A percentile compares a stretch with the other conserved stretches of the same genome.
Evolutionary conservation across 2,797 vertebrate species (phyloP).

Genomic region (Onychomys torridus): DNA sequence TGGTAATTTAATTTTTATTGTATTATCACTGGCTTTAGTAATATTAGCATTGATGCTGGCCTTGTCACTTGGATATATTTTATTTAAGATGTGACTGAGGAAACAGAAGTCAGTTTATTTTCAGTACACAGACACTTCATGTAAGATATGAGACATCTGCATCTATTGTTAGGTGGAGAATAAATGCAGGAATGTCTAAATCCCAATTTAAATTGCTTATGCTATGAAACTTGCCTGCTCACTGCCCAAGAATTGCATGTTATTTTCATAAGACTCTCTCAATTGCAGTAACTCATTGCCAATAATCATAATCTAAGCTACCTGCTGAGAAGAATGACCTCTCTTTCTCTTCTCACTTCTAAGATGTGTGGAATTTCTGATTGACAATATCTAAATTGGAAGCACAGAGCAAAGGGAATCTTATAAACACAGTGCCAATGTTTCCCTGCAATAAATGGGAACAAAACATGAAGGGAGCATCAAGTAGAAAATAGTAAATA

Average conservation of each 20-base stretch:
- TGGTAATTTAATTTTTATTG: background rate
- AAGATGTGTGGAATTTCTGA: background rate
- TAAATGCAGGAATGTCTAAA: background rate
- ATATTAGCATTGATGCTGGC: background rate
- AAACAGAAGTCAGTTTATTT: background rate
- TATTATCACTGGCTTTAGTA: background rate
- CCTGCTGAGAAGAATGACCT: background rate
- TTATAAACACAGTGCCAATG: background rate
- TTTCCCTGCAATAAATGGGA: background rate
- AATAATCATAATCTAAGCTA: background rate
- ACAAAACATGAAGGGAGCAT: background rate
- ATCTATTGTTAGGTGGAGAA: background rate
- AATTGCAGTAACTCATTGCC: background rate
- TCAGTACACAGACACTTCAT: background rate
- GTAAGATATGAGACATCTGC: background rate
- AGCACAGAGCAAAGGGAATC: background rate
- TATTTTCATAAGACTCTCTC: background rate
- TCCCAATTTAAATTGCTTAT: background rate
- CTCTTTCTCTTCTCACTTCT: background rate
- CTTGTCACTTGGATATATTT: background rate
- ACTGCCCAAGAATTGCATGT: background rate
- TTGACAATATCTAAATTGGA: background rate
- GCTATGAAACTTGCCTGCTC: too few relatives aligned
- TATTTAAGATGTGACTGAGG: background rate
- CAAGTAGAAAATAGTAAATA: background rate